Evolutionary conservation across 2,113 vertebrate genomes (phyloP).

Genomic region (Tachycineta bicolor): DNA sequence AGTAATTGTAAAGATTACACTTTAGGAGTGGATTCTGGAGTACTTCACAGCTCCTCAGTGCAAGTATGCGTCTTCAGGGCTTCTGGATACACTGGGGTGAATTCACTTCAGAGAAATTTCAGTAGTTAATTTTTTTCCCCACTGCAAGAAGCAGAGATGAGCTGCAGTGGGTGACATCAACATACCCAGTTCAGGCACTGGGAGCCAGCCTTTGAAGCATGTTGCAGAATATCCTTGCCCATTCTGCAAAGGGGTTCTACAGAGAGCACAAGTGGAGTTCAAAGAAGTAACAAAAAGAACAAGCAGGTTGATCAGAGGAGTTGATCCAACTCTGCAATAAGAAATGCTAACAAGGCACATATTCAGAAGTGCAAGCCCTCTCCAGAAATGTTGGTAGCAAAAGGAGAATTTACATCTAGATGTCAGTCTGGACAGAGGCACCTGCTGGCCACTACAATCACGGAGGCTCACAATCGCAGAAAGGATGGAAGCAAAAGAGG

Average conservation of each 20-base stretch:
- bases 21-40: neutral
- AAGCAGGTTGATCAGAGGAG: neutral
- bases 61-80: neutral
- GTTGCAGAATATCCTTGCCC: neutral
- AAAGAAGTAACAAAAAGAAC: neutral
- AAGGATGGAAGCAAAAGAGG: neutral
- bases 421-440: neutral
- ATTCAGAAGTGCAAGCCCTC: accelerated
- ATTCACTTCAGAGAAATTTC: neutral
- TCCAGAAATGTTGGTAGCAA: accelerated
- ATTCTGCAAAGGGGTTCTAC: neutral
- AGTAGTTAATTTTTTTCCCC: accelerated
- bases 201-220: neutral
- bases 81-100: neutral
- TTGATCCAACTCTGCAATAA: neutral
- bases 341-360: neutral
- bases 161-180: neutral
- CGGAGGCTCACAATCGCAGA: accelerated
- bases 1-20: neutral
- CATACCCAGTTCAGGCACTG: neutral
- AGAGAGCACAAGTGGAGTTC: neutral
- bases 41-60: neutral
- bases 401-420: neutral
- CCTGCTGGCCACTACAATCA: neutral
- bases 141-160: neutral